Evolutionary conservation across 2,113 vertebrate species (phyloP), one percentile per base, ranked within the genome.

Genomic region (Engraulis encrasicolus): DNA sequence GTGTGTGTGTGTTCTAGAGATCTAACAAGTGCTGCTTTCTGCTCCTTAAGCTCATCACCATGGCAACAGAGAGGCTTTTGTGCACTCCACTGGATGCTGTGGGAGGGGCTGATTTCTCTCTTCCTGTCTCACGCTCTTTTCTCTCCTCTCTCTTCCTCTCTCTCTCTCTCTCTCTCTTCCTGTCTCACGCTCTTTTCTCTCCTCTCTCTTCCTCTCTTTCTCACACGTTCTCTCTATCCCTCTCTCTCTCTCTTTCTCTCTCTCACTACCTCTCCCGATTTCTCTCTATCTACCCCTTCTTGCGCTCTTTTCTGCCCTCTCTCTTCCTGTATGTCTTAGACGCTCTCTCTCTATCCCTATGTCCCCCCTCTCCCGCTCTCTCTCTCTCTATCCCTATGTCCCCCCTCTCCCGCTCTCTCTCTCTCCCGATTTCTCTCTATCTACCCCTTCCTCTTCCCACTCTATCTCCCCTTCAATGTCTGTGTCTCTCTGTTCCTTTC

Each of bases 21-120:
- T 89, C 87, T 86, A 89, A 89, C 86, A 87, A 89, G 84, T 86
- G 38, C 82, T 54, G 86, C 84, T 87, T 74, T 40, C 81, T 86
- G 83, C 88, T 66, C 31, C 58, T 52, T 61, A 85, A 78, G 78
- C 77, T 38, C 5, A 61, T 89, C 49, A 6, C 78, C 86, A 88
- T 84, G 74, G 88, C 86, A 82, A 86, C 87, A 85, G 50, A 81
- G 58, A 66, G 58, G n/a, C 80, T 58, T 71, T 80, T 80, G 66
- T 81, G 87, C 86, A n/a, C n/a, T 81, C 78, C 82, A 83, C 86
- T 84, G 83, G 87, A 88, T 82, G 83, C 84, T 50, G 86, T 81
- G 50, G 79, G 83, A 85, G 87, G 85, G 79, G 86, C 81, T 82
- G 37, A 81, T 82, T 79, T 86, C 85, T 83, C 81, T 78, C 80